Evolutionary conservation across 2,888 invertebrate genomes (phyloP).

Genomic region (Zaprionus bogoriensis): DNA sequence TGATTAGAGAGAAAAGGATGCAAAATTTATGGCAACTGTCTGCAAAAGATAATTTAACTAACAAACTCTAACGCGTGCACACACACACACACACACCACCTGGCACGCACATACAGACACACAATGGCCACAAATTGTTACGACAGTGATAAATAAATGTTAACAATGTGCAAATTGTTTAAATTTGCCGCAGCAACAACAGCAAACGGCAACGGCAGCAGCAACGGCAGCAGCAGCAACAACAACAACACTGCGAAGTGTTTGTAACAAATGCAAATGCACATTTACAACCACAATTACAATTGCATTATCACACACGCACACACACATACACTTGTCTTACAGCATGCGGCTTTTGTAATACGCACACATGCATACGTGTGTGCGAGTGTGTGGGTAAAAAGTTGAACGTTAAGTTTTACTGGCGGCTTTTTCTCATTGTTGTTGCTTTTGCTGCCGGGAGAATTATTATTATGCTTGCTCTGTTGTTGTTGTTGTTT

Average conservation of each 20-base stretch:
- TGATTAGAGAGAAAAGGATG: conserved; percentile 45
- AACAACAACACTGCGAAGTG: conserved; percentile 20
- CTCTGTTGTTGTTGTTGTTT: conserved; percentile 12
- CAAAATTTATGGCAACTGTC: conserved; percentile 42
- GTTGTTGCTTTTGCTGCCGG: conserved; percentile 25
- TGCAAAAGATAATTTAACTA: conserved; percentile 51
- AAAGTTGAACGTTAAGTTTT: conserved; percentile 55
- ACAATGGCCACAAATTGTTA: conserved; percentile 47
- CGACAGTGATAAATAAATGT: conserved; percentile 71
- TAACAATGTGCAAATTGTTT: conserved; percentile 71
- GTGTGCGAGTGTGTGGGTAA: conserved; percentile 14
- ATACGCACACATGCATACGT: conserved; percentile 15
- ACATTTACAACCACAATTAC: conserved; percentile 66
- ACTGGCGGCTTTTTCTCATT: conserved; percentile 41
- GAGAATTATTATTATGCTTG: conserved; percentile 46
- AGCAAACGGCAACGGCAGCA: conserved; percentile 34
- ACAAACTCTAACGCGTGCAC: conserved; percentile 40
- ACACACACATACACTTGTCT: conserved; percentile 16
- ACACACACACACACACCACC: conserved; percentile 2
- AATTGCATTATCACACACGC: conserved; percentile 62
- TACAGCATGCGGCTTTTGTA: conserved; percentile 51
- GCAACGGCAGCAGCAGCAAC: conserved; percentile 8
- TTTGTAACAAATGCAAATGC: conserved; percentile 55
- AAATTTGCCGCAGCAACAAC: conserved; percentile 61
- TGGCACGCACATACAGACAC: conserved; percentile 1